A percentile compares a stretch with the other conserved stretches of the same genome.
These are phyloP conservation scores for Anableps anableps DNA, from an alignment of 2,797 vertebrate genomes.

Conservation along the genomic window DNA sequence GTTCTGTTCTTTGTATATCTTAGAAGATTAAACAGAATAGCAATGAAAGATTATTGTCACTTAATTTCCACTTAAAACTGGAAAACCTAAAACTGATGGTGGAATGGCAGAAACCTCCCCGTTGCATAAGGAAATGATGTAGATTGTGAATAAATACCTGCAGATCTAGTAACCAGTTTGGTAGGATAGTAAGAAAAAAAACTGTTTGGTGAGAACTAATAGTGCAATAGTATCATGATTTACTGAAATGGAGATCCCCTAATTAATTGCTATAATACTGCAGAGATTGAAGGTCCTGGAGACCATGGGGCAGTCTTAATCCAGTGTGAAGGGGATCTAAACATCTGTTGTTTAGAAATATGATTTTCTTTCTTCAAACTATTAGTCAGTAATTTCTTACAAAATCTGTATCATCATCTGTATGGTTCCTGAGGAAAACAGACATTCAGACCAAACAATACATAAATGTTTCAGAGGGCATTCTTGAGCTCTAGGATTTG, in stretches of 20 bases:
- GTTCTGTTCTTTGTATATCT: conserved; percentile 10
- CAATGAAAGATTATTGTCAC: not conserved
- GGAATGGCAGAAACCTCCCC: not conserved
- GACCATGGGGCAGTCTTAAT: too few relatives aligned
- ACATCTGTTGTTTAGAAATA: too few relatives aligned
- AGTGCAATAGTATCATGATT: not conserved
- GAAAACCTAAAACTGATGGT: not conserved
- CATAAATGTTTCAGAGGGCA: not conserved
- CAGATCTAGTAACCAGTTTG: not conserved
- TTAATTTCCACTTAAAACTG: too few relatives aligned
- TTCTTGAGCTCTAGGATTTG: not conserved
- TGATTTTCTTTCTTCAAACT: too few relatives aligned
- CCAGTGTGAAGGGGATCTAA: too few relatives aligned
- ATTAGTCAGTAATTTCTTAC: too few relatives aligned
- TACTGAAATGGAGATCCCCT: not conserved
- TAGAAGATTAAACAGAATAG: not conserved
- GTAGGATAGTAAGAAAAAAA: not conserved
- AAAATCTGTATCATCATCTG: too few relatives aligned
- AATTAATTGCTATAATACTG: not conserved
- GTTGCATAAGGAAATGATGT: too few relatives aligned
- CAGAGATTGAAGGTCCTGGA: too few relatives aligned
- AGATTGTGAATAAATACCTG: not conserved
- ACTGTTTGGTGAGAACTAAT: not conserved
- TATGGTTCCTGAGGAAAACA: too few relatives aligned
- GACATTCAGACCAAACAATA: too few relatives aligned